Conservation (phyloP, 1,140 invertebrate species). For the Zaprionus ornatus region DNA sequence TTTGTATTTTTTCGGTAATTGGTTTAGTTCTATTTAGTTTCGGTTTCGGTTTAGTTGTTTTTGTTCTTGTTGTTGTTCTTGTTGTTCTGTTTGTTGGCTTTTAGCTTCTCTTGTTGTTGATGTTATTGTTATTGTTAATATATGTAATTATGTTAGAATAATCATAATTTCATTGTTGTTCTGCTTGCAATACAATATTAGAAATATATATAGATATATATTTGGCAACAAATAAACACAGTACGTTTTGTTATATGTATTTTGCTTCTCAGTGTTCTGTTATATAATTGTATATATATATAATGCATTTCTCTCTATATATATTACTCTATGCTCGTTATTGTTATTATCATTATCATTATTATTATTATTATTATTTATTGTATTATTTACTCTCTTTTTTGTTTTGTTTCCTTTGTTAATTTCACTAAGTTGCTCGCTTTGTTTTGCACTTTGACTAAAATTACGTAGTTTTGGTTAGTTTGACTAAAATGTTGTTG, state of each 20-base stretch:
- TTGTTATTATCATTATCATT: constrained; percentile 41
- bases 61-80: constrained; percentile 20
- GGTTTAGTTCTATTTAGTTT: constrained; percentile 39
- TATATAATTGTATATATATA: constrained; percentile 9
- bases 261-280: constrained; percentile 49
- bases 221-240: constrained; percentile 82
- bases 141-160: constrained; percentile 26
- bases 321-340: constrained; percentile 10
- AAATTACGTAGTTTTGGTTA: constrained; percentile 83
- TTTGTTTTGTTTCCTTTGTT: constrained; percentile 45
- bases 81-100: constrained; percentile 49
- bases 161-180: constrained; percentile 40
- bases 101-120: constrained; percentile 31
- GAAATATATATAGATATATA: constrained; percentile 81
- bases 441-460: constrained; percentile 69
- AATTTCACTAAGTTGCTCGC: constrained; percentile 72
- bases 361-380: constrained; percentile 20
- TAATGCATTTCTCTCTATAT: constrained; percentile 14
- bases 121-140: constrained; percentile 43
- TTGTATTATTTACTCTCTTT: constrained; percentile 18
- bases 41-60: constrained; percentile 12
- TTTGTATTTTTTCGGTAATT: constrained; percentile 19
- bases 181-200: constrained; percentile 63
- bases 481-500: constrained; percentile 83
- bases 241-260: constrained; percentile 80